Percentiles rank a stretch among this genome's conserved stretches.
Conservation (phyloP, 2,797 vertebrate genomes). For the Mormyrops attenuatus region DNA sequence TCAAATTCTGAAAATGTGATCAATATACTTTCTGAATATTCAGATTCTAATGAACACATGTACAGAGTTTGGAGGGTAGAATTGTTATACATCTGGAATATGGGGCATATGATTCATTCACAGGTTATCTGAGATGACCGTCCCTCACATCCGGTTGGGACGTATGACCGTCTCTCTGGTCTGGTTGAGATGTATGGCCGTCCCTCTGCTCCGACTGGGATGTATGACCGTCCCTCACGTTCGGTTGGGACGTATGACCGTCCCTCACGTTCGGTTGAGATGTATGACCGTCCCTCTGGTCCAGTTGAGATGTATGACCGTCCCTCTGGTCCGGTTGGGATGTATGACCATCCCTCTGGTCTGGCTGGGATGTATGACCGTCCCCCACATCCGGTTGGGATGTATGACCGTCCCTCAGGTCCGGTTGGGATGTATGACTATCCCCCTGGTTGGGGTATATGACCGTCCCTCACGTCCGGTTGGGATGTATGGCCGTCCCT, state of each 20-base stretch:
- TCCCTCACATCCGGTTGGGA: background rate
- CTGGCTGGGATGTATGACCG: background rate
- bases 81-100: background rate
- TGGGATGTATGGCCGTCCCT: background rate
- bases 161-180: background rate
- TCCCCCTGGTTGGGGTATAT: background rate
- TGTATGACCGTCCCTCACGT: background rate
- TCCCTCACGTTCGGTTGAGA: background rate
- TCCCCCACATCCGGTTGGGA: background rate
- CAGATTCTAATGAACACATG: background rate
- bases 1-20: background rate
- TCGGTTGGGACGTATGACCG: background rate
- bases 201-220: background rate
- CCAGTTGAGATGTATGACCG: background rate
- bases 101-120: background rate
- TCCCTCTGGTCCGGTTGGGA: background rate
- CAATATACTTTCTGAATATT: background rate
- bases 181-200: background rate
- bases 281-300: background rate
- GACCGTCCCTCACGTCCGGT: background rate
- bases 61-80: background rate
- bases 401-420: background rate
- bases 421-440: background rate
- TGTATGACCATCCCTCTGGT: background rate
- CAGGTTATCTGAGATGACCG: background rate